Conservation (phyloP, 2,113 vertebrate species). For the Malaclemys terrapin region DNA sequence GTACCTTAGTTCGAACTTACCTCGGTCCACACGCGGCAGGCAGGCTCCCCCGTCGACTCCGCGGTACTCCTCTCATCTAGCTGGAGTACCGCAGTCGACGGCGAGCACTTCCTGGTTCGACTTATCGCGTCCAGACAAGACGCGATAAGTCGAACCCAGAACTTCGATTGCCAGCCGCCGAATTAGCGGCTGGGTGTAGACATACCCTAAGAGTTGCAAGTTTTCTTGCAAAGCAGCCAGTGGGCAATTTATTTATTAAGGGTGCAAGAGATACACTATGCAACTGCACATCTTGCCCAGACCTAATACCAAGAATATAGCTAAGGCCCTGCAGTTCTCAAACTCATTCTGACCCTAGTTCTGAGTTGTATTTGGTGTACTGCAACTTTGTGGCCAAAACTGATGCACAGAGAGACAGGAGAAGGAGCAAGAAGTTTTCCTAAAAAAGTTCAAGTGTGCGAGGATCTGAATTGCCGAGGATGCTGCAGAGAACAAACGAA, state of each 20-base stretch:
- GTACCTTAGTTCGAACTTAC: no score
- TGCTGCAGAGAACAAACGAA: not conserved
- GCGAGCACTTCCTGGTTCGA: no score
- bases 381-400: not conserved
- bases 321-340: not conserved
- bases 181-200: no score
- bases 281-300: conserved; percentile 38
- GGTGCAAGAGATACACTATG: conserved; percentile 32
- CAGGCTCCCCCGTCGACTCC: no score
- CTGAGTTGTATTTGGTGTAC: not conserved
- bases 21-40: no score
- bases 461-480: not conserved
- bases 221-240: conserved; percentile 42
- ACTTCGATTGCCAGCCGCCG: no score
- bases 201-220: conserved; percentile 24
- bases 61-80: no score
- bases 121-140: no score
- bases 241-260: conserved; percentile 49
- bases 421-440: not conserved
- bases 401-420: not conserved
- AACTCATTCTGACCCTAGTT: not conserved
- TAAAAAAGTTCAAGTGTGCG: not conserved
- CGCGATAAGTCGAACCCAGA: no score
- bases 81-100: no score
- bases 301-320: not conserved